Evolutionary conservation across 2,113 vertebrate species (phyloP), one percentile per base, ranked within the genome.

Genomic region (Mobula birostris): DNA sequence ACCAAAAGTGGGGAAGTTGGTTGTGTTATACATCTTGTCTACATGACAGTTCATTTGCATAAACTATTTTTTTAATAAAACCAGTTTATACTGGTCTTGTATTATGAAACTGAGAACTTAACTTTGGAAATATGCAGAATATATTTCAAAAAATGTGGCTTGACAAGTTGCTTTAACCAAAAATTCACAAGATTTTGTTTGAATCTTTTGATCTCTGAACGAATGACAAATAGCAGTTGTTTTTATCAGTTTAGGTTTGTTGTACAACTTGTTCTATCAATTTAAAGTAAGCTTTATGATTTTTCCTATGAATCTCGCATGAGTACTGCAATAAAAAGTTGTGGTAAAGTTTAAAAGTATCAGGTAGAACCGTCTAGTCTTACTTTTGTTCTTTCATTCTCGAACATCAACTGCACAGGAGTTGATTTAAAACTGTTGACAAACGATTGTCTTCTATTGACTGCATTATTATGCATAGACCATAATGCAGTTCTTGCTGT

Each of bases 111-210:
- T 76, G 21, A 9, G 40, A 7, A 40, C 36, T 68, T 32, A 66
- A 48, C 9, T 93, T 24, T 93, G 91, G 91, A 93, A 93, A 70
- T 56, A 74, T 40, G 48, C 90, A 36, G 90, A 93, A 93, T 93
- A 48, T 61, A 90, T 63, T 63, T 88, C 83, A 88, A 66, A 90
- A 90, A 68, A 90, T 66, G 61, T n/a, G 27, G 15, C 32, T 88
- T 88, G 85, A 63, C 58, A 88, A 88, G 58, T 63, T 7, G 29
- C 85, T 88, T 88, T 7, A 11, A 66, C 17, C 27, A 87, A 2
- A 24, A 61, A 15, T 87, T 61, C 21, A 24, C 61, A n/a, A 63
- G 12, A 5, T 63, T 88, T 88, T n/a, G 27, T 90, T 90, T 90
- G 58, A 32, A 1, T 32, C 61, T 90, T 90, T 19, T 90, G 29